phyloP scores from a whole-genome alignment of 2,113 vertebrate genomes.

The Pachypanchax playfairii region DNA sequence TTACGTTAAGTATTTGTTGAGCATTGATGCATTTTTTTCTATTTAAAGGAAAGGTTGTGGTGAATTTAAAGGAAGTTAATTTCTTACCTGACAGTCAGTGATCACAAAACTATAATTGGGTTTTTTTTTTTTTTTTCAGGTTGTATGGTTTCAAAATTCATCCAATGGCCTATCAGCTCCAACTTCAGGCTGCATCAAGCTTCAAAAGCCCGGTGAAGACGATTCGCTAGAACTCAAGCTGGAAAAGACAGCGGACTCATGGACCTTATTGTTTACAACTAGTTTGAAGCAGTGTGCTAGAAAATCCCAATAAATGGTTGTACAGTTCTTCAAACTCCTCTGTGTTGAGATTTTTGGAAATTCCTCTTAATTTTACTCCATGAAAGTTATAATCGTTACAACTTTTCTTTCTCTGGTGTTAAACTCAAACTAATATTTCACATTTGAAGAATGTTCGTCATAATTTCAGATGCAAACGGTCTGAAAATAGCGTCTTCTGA shows the following conservation, averaged over 20 bases:
- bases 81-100: too few relatives aligned
- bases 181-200: slow-evolving; percentile 92
- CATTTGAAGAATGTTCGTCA: too few relatives aligned
- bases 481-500: too few relatives aligned
- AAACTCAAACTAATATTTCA: too few relatives aligned
- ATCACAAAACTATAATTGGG: too few relatives aligned
- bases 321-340: slow-evolving; percentile 33
- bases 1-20: background rate
- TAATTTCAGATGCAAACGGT: too few relatives aligned
- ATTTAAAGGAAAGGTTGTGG: too few relatives aligned
- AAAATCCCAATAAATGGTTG: slow-evolving; percentile 44
- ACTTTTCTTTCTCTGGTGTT: background rate
- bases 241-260: slow-evolving; percentile 9
- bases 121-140: slow-evolving; percentile 58
- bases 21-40: too few relatives aligned
- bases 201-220: slow-evolving; percentile 95
- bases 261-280: slow-evolving; percentile 41
- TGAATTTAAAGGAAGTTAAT: too few relatives aligned
- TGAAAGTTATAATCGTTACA: background rate
- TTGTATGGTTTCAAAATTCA: slow-evolving; percentile 96
- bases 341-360: slow-evolving; percentile 34
- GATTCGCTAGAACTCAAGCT: slow-evolving; percentile 78
- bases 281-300: slow-evolving; percentile 33
- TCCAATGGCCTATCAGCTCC: slow-evolving; percentile 94
- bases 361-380: background rate